phyloP scores from a whole-genome alignment of 2,797 vertebrate genomes.

The Nannoperca australis region DNA sequence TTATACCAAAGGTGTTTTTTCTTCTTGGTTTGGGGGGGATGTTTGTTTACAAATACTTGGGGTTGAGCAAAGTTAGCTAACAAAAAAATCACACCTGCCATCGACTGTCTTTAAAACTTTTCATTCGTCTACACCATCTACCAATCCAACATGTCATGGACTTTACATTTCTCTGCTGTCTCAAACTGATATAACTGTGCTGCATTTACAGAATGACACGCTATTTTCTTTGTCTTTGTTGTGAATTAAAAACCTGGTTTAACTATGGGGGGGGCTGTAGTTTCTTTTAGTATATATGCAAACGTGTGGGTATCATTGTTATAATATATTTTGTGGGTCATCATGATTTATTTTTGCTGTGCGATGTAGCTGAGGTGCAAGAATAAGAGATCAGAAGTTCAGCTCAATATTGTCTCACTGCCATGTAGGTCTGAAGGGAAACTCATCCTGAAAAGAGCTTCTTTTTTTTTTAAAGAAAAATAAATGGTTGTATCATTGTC shows the following conservation, averaged over 20 bases:
- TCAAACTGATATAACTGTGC: slow-evolving; percentile 51
- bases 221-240: slow-evolving; percentile 60
- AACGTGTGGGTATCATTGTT: slow-evolving; percentile 68
- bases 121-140: slow-evolving; percentile 34
- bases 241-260: slow-evolving; percentile 58
- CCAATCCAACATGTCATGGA: slow-evolving; percentile 36
- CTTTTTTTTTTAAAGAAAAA: slow-evolving; percentile 51
- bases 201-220: slow-evolving; percentile 54
- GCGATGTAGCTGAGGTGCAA: slow-evolving; percentile 69
- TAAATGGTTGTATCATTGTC: slow-evolving; percentile 63
- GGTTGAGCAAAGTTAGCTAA: slow-evolving; percentile 36
- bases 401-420: slow-evolving; percentile 69
- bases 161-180: slow-evolving; percentile 41
- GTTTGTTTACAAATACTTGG: slow-evolving; percentile 63
- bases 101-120: slow-evolving; percentile 40
- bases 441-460: slow-evolving; percentile 51
- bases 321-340: slow-evolving; percentile 66
- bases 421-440: slow-evolving; percentile 70
- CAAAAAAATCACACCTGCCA: slow-evolving; percentile 48
- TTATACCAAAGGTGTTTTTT: slow-evolving; percentile 50
- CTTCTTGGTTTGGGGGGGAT: slow-evolving; percentile 8
- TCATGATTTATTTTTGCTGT: slow-evolving; percentile 68
- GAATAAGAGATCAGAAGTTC: slow-evolving; percentile 55
- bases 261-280: slow-evolving; percentile 51
- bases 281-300: slow-evolving; percentile 65